Evolutionary conservation across 1,140 invertebrate genomes (phyloP).

Genomic region (Hesperophylax magnus): DNA sequence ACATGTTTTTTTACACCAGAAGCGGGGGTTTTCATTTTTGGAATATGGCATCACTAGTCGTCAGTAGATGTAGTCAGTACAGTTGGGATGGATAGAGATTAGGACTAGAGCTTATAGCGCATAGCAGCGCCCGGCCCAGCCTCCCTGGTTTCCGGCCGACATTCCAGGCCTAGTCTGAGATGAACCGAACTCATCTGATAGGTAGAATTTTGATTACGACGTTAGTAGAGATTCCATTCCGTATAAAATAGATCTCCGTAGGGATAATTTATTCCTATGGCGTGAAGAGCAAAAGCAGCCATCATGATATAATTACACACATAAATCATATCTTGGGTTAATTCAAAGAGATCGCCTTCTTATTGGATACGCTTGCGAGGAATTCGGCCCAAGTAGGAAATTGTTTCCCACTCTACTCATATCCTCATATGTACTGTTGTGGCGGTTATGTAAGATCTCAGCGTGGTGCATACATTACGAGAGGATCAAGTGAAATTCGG

Average conservation of each 20-base stretch:
- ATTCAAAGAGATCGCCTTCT: slow-evolving; percentile 31
- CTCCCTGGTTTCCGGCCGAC: slow-evolving; percentile 37
- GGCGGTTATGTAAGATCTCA: not conserved
- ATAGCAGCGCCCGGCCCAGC: not conserved
- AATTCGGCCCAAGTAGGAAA: slow-evolving; percentile 8
- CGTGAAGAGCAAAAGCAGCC: slow-evolving; percentile 31
- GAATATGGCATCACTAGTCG: too few species aligned
- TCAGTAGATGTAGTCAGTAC: too few species aligned
- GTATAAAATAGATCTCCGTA: slow-evolving; percentile 32
- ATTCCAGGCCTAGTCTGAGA: slow-evolving; percentile 18
- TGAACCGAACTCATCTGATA: slow-evolving; percentile 23
- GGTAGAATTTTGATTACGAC: slow-evolving; percentile 35
- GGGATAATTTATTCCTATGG: slow-evolving; percentile 39
- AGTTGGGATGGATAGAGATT: too few species aligned
- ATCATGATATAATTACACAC: slow-evolving; percentile 29
- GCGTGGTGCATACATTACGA: not conserved
- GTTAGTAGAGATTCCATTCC: slow-evolving; percentile 20
- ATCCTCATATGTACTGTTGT: not conserved
- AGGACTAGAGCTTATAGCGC: too few species aligned
- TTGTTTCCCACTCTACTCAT: not conserved
- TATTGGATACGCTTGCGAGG: slow-evolving; percentile 25
- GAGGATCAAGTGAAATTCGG: not conserved
- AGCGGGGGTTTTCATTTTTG: too few species aligned
- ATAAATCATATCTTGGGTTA: slow-evolving; percentile 39
- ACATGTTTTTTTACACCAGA: too few species aligned